Evolutionary conservation across 2,113 vertebrate species (phyloP), one percentile per base, ranked within the genome.

Genomic region (Hemicordylus capensis): DNA sequence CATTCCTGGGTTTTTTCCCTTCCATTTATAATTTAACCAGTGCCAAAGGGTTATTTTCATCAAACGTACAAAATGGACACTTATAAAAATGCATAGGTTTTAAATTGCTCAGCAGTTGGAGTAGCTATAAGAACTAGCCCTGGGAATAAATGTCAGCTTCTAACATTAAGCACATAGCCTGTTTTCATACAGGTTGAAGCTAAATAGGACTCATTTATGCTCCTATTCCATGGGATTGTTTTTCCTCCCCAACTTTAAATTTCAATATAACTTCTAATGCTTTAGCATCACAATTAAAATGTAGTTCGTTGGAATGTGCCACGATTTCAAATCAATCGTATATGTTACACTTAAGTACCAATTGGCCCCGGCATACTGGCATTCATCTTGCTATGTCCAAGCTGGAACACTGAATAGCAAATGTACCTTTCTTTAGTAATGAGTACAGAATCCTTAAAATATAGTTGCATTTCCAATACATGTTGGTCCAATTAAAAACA

Each of bases 21-120:
- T 58, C 83, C 93, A 56, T 88, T 93, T 94, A 88, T 90, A 80
- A 90, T 88, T 91, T 90, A 92, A 90, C 91, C 76, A 54, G 5
- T 84, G 91, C 89, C 91, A 90, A 79, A 84, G 87, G 88, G 82
- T 88, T 93, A 37, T 88, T 94, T 94, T 93, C 85, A 90, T 89
- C 91, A 91, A 90, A 89, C 24, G 37, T 83, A 88, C 93, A 92
- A 91, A 93, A 92, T 66, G 75, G 85, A 89, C 77, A 88, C 86
- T 89, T 91, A 89, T 90, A 91, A 93, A 94, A 94, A 95, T 90
- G 92, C 92, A 91, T 87, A 87, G 89, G 59, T 90, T 94, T 90
- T 90, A 90, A 94, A 93, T 93, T 91, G 88, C 88, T 89, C 86
- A 58, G 81, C 75, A 74, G 72, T 66, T 89, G 84, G 81, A 93